Evolutionary conservation across 1,140 invertebrate species (phyloP).

Genomic region (Scaptodrosophila lebanonensis): DNA sequence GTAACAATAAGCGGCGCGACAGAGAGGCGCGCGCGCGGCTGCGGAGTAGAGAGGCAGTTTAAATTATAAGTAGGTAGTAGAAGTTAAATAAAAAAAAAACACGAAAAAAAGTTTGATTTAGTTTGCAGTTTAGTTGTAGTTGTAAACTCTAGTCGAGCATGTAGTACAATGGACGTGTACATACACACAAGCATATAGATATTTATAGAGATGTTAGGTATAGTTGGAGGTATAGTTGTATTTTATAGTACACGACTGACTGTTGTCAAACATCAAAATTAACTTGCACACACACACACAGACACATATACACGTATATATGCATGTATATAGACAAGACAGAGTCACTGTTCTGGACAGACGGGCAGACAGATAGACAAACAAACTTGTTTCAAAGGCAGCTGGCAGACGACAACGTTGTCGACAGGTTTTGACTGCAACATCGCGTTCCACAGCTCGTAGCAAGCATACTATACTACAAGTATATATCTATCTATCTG

Average conservation of each 20-base stretch:
- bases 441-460: too few relatives aligned
- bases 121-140: constrained; percentile 55
- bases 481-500: constrained; percentile 24
- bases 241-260: constrained; percentile 44
- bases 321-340: constrained; percentile 15
- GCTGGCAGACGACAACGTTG: constrained; percentile 54
- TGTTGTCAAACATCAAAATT: constrained; percentile 63
- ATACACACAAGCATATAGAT: constrained; percentile 9
- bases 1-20: constrained; percentile 22
- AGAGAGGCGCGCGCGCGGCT: constrained; percentile 14
- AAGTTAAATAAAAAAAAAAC: constrained; percentile 11
- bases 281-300: constrained; percentile 38
- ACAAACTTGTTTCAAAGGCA: constrained; percentile 64
- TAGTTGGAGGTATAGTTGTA: constrained; percentile 27
- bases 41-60: constrained; percentile 32
- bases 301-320: constrained; percentile 21
- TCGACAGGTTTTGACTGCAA: constrained; percentile 52
- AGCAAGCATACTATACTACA: constrained; percentile 4
- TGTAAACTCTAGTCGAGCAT: constrained; percentile 23
- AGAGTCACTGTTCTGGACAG: constrained; percentile 1
- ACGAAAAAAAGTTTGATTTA: constrained; percentile 53
- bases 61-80: constrained; percentile 59
- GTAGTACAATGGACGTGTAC: constrained; percentile 9
- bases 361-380: neutral
- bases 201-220: constrained; percentile 9